Conservation (phyloP, 2,888 invertebrate species). For the Hedya salicella region DNA sequence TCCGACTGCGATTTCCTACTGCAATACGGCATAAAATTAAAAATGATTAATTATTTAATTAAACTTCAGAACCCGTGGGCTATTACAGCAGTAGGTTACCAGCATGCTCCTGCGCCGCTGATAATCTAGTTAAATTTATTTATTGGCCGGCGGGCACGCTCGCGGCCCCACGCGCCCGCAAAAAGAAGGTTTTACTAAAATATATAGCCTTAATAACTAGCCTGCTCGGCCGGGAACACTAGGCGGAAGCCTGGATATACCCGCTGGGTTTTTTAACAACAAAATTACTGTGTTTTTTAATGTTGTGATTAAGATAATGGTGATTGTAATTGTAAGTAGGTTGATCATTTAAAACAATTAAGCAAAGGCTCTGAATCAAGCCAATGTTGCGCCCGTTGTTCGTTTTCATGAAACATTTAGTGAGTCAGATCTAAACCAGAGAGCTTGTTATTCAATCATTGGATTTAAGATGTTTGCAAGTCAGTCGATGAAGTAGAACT, state of each 20-base stretch:
- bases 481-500: too few relatives aligned
- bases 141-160: slow-evolving; percentile 58
- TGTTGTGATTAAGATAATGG: not conserved
- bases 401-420: too few relatives aligned
- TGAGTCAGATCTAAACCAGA: too few relatives aligned
- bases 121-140: slow-evolving; percentile 78
- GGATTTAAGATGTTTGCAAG: too few relatives aligned
- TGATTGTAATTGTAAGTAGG: too few relatives aligned
- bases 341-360: too few relatives aligned
- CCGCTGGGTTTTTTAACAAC: slow-evolving; percentile 16
- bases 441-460: too few relatives aligned
- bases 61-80: not conserved
- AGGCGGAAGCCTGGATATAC: slow-evolving; percentile 21
- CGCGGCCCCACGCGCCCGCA: slow-evolving; percentile 50
- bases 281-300: not conserved
- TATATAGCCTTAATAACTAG: slow-evolving; percentile 38
- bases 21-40: too few relatives aligned
- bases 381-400: too few relatives aligned
- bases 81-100: slow-evolving; percentile 45
- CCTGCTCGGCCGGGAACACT: slow-evolving; percentile 19
- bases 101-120: slow-evolving; percentile 55
- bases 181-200: slow-evolving; percentile 29
- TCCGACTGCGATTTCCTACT: too few relatives aligned
- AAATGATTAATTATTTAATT: not conserved
- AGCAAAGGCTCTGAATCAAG: too few relatives aligned